Conservation (phyloP, 2,888 invertebrate species). For the Palloptera scutellata region DNA sequence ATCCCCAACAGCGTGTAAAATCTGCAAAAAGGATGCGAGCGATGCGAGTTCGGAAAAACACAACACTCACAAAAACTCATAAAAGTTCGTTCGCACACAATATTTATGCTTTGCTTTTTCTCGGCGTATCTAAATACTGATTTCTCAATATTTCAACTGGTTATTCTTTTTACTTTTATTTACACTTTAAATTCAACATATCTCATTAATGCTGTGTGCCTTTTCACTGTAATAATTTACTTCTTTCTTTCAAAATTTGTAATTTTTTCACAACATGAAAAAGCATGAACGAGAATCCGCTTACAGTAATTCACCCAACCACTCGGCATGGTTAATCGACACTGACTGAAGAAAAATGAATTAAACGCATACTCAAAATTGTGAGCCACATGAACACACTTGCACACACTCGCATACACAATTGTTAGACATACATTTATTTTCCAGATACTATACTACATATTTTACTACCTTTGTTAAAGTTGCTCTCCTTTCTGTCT, state of each 20-base stretch:
- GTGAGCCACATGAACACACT: not conserved
- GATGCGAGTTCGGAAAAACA: slow-evolving; percentile 6
- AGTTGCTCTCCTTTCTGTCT: no score
- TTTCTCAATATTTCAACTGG: not conserved
- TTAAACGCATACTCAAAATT: slow-evolving; percentile 30
- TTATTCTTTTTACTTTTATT: not conserved
- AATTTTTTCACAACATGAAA: not conserved
- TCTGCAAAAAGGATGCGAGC: slow-evolving; percentile 12
- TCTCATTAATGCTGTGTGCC: not conserved
- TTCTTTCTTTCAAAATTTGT: not conserved
- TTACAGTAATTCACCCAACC: slow-evolving; percentile 50
- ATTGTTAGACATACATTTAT: no score
- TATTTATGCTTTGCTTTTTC: not conserved
- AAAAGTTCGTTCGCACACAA: not conserved
- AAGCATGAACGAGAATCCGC: slow-evolving; percentile 7
- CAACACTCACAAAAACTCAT: slow-evolving; percentile 13
- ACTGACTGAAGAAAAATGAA: slow-evolving; percentile 54
- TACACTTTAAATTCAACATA: not conserved
- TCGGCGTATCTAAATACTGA: not conserved
- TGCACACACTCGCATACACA: not conserved
- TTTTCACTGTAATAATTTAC: not conserved
- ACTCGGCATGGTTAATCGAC: slow-evolving; percentile 60
- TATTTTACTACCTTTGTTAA: no score
- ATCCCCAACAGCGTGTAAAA: slow-evolving; percentile 9
- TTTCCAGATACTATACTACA: no score